A percentile compares a stretch with the other conserved stretches of the same genome.
phyloP scores from a whole-genome alignment of 2,113 vertebrate genomes.

The Ictidomys tridecemlineatus region DNA sequence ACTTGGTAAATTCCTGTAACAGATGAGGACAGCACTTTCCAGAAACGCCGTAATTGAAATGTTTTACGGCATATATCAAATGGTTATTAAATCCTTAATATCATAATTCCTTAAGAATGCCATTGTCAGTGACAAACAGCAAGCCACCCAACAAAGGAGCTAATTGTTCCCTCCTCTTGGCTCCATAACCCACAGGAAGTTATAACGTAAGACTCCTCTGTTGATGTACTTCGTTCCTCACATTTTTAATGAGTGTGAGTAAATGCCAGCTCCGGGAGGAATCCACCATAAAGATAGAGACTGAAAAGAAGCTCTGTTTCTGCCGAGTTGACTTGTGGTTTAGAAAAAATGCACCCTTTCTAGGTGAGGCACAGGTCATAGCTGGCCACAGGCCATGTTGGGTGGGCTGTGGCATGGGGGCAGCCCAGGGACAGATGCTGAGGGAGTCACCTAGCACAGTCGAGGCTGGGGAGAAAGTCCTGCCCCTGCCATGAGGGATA shows the following conservation, averaged over 20 bases:
- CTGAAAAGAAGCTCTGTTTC: neutral
- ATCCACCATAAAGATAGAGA: neutral
- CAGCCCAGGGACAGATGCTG: neutral
- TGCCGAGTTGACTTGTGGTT: neutral
- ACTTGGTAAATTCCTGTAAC: conserved; percentile 46
- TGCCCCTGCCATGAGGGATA: neutral
- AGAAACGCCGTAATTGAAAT: conserved; percentile 37
- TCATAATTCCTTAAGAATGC: conserved; percentile 49
- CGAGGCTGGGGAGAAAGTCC: neutral
- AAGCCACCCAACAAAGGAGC: neutral
- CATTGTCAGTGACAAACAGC: conserved; percentile 46
- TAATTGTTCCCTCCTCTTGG: conserved; percentile 41
- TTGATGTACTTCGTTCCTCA: neutral
- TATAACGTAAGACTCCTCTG: neutral
- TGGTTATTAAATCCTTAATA: conserved; percentile 61
- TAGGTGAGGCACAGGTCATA: neutral
- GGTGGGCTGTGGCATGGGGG: neutral
- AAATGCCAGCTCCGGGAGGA: neutral
- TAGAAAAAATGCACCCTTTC: neutral
- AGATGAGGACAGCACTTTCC: conserved; percentile 67
- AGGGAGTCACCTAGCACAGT: neutral
- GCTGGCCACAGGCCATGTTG: neutral
- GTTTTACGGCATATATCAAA: conserved; percentile 53
- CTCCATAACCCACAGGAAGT: neutral
- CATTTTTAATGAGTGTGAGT: neutral